Evolutionary conservation across 2,113 vertebrate species (phyloP).

Genomic region (Myrmophylax atrothorax): DNA sequence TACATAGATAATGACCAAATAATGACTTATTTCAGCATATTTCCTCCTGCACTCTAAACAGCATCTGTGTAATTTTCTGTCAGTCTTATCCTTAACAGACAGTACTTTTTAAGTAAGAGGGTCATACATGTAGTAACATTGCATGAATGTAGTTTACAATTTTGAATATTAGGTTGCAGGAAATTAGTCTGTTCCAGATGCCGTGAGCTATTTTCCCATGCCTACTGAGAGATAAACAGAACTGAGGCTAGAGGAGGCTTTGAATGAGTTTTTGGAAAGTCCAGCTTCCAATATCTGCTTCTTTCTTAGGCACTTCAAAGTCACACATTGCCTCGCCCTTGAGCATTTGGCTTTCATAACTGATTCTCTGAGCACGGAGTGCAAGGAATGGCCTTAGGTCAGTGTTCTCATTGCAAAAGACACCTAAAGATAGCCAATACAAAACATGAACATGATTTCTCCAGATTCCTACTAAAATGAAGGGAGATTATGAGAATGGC

Average conservation of each 20-base stretch:
- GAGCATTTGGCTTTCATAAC: not conserved
- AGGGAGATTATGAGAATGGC: not conserved
- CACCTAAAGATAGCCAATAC: not conserved
- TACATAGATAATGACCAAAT: conserved; percentile 21
- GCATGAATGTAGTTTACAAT: not conserved
- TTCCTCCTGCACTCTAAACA: conserved; percentile 2
- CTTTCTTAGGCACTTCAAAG: not conserved
- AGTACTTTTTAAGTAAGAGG: not conserved
- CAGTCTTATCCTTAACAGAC: not conserved
- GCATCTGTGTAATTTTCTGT: not conserved
- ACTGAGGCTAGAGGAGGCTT: not conserved
- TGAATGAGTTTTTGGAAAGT: not conserved
- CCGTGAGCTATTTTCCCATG: not conserved
- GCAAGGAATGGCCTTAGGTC: not conserved
- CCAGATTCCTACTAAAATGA: not conserved
- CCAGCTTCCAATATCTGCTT: not conserved
- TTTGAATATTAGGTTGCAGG: not conserved
- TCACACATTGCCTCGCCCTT: not conserved
- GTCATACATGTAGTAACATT: not conserved
- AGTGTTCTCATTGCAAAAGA: not conserved
- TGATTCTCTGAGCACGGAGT: not conserved
- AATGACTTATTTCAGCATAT: conserved; percentile 32
- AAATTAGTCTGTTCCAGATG: not conserved
- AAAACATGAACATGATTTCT: not conserved
- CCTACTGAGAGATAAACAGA: not conserved